Conservation (phyloP, 2,888 invertebrate genomes). For the Drosophila cognata region DNA sequence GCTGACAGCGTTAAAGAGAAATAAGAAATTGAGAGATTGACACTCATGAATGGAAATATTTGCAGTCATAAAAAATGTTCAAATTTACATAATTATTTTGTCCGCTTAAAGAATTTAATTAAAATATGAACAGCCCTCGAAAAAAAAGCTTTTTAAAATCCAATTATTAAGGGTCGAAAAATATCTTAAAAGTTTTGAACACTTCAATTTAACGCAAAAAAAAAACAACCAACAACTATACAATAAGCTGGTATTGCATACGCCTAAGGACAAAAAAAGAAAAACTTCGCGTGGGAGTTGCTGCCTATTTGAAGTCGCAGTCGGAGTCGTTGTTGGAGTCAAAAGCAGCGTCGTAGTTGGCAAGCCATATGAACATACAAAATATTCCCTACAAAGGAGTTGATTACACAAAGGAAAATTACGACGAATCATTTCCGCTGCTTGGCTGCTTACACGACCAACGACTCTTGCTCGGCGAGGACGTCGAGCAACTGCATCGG, state of each 20-base stretch:
- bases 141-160: conserved; percentile 27
- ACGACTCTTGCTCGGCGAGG: conserved; percentile 51
- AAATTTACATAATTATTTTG: conserved; percentile 73
- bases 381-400: conserved; percentile 82
- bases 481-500: conserved; percentile 6
- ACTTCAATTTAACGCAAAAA: conserved; percentile 25
- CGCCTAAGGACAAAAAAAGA: conserved; percentile 48
- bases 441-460: conserved; percentile 82
- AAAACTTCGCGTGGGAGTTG: conserved; percentile 37
- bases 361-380: conserved; percentile 80
- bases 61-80: conserved; percentile 7
- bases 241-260: conserved; percentile 29
- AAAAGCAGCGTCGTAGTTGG: conserved; percentile 42
- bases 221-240: conserved; percentile 38
- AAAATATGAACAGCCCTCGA: conserved; percentile 39
- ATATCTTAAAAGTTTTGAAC: conserved; percentile 33
- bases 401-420: conserved; percentile 85
- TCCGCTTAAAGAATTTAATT: conserved; percentile 65
- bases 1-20: conserved; percentile 35
- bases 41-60: conserved; percentile 56
- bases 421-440: conserved; percentile 85
- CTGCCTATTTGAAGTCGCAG: conserved; percentile 10
- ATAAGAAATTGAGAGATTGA: conserved; percentile 47
- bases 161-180: conserved; percentile 12
- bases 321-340: conserved; percentile 33